Base-by-base conservation (phyloP, 2,797 vertebrate genomes). In the Trematomus bernacchii region DNA sequence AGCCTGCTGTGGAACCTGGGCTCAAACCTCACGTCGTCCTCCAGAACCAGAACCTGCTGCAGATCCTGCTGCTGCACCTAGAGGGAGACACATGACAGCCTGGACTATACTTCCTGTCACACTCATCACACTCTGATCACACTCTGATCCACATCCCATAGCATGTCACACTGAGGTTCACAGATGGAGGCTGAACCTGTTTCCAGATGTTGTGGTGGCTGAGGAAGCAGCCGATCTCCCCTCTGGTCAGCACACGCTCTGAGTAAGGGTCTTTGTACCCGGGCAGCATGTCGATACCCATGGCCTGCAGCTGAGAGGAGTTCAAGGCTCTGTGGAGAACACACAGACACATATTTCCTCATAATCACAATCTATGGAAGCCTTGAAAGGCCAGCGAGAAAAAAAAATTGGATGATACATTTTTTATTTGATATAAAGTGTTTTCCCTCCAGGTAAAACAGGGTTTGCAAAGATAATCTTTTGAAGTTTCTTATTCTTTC, bases 221-320 rank as follows among this genome's bases (percentile, higher is more conserved):
- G 19, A 98, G 95, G 84, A 98, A 97, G 90, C 96, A 98, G 84
- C 96, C 96, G 0, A 97, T 96, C 84, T 98, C 96, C 37, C 97
- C 96, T 75, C 95, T 93, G 21, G 96, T 98, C 5, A 97, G 86
- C 1, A 96, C 94, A 2, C 96, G 88, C 21, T 94, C 96, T 40
- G 96, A 97, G 63, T 97, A 97, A 0, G 96, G 96, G 73, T 97
- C 96, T 58, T 76, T 95, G 80, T 97, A 97, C 0, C 95, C 96
- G 0, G 97, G 96, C 37, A 97, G 89, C 95, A 96, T 97, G 43
- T 96, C 94, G 0, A 97, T 96, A 42, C 94, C 94, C 88, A 96
- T 78, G n/a, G 94, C 91, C 79, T 95, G 95, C 65, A 97, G 92
- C 91, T 96, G 96, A 65, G 95, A 97, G 0, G 94, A 90, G 89